These are phyloP conservation scores for Boleophthalmus pectinirostris DNA, from an alignment of 2,113 vertebrate species.

Conservation along the genomic window DNA sequence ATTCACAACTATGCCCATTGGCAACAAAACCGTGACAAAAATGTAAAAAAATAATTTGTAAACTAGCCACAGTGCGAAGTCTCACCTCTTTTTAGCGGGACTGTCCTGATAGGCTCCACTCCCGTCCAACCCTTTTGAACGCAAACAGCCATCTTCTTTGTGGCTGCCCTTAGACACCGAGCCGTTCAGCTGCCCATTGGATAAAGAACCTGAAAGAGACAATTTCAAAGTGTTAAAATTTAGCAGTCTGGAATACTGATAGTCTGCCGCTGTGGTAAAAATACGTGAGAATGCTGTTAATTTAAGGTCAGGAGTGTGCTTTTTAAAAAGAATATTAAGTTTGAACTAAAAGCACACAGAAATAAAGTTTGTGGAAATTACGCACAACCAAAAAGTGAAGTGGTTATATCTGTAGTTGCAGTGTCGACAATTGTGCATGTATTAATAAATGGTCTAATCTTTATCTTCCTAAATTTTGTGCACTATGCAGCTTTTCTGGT, in stretches of 20 bases:
- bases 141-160: conserved; percentile 88
- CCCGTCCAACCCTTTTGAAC: conserved; percentile 87
- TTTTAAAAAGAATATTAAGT: neutral
- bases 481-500: no score
- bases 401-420: neutral
- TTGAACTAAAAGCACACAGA: neutral
- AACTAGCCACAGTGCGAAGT: neutral
- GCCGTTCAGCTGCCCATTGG: conserved; percentile 90
- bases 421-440: neutral
- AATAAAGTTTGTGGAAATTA: neutral
- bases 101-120: conserved; percentile 82
- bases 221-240: conserved; percentile 9
- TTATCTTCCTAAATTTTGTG: neutral
- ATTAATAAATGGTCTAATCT: neutral
- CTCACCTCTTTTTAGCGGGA: conserved; percentile 94
- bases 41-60: neutral
- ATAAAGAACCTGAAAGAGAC: conserved; percentile 84
- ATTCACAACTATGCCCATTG: conserved; percentile 9
- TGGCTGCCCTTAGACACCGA: conserved; percentile 87
- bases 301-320: neutral
- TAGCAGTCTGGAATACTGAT: neutral
- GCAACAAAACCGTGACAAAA: neutral
- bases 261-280: neutral
- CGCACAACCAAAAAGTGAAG: neutral
- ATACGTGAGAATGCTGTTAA: neutral